Percentiles rank a stretch among this genome's conserved stretches.
phyloP scores from a whole-genome alignment of 2,888 invertebrate species.

The Octodonta nipae region DNA sequence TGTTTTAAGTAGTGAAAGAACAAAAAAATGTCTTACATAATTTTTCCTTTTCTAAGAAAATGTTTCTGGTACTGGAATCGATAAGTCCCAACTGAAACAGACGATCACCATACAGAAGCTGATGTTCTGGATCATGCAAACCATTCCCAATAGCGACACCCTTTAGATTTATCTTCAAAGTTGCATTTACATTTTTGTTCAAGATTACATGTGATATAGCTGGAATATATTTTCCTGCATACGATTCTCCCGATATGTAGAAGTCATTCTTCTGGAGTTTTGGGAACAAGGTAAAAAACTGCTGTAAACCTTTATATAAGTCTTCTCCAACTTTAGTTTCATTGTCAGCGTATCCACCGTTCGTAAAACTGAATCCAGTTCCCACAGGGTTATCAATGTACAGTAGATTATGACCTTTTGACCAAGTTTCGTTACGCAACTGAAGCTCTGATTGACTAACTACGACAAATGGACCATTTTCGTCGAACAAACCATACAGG shows the following conservation, averaged over 20 bases:
- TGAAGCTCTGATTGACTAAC: conserved; percentile 20
- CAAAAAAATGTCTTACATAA: too few species aligned
- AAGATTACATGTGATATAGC: conserved; percentile 60
- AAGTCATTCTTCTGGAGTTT: conserved; percentile 58
- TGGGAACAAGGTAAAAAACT: conserved; percentile 71
- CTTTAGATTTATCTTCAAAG: conserved; percentile 53
- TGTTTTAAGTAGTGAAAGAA: too few species aligned
- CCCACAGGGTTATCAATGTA: conserved; percentile 5
- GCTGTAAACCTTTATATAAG: conserved; percentile 57
- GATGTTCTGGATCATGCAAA: conserved; percentile 35
- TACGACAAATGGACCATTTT: conserved; percentile 56
- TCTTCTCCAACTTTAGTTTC: conserved; percentile 67
- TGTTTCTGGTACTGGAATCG: conserved; percentile 47
- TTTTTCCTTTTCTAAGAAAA: too few species aligned
- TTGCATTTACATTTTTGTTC: conserved; percentile 42
- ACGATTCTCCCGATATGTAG: conserved; percentile 78
- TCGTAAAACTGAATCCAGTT: conserved; percentile 77
- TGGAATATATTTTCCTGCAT: conserved; percentile 67
- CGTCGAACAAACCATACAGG: conserved; percentile 65
- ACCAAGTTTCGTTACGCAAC: conserved; percentile 35
- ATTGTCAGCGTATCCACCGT: conserved; percentile 59
- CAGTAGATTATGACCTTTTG: neutral
- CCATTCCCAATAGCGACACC: conserved; percentile 65
- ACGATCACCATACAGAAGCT: conserved; percentile 52
- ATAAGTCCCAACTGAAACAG: conserved; percentile 58